Evolutionary conservation across 23 tunicate genomes (phyloP), one percentile per base, ranked within the genome.

Genomic region (Ascidia mentula): DNA sequence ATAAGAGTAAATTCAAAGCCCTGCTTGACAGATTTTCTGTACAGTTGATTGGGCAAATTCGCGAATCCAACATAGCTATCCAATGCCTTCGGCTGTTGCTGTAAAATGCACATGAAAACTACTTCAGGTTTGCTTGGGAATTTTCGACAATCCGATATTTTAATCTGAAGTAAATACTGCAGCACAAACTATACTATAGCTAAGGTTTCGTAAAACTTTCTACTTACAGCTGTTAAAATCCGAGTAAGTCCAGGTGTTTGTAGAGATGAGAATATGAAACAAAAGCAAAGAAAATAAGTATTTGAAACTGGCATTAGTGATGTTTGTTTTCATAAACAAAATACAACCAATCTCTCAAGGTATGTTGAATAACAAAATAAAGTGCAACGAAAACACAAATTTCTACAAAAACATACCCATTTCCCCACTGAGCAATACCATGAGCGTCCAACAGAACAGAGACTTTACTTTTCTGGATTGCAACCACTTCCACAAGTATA

Each of bases 11-110:
- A 96, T 38, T 96, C 99, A 77, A 96, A 96, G 42, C 99, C 99
- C 38, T 96, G 92, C 69, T 96, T 96, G 35, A 96, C 99, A 32
- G 97, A 88, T 53, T 96, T 96, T 65, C 99, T 81, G 77, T 96
- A 95, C 45, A 96, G 85, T 78, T 96, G 99, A 46, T 96, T 96
- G 0, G 99, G 99, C 18, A 96, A 87, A 59, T 96, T 96, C 32
- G 99, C 99, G 80, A 96, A 96, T 26, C 99, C 99, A 17, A 96
- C 99, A 87, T 96, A 96, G 75, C 92, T 96, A 38, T 96, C 98
- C 38, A 93, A 77, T 61, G 98, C 76, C 72, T 93, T 88, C 74
- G 93, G 86, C 85, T 84, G 97, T 76, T 92, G 97, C 89, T 90
- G 79, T 37, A 37, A 42, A 46, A 8, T 69, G 0, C 81, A 18